Evolutionary conservation across 2,797 vertebrate genomes (phyloP).

Genomic region (Thaleichthys pacificus): DNA sequence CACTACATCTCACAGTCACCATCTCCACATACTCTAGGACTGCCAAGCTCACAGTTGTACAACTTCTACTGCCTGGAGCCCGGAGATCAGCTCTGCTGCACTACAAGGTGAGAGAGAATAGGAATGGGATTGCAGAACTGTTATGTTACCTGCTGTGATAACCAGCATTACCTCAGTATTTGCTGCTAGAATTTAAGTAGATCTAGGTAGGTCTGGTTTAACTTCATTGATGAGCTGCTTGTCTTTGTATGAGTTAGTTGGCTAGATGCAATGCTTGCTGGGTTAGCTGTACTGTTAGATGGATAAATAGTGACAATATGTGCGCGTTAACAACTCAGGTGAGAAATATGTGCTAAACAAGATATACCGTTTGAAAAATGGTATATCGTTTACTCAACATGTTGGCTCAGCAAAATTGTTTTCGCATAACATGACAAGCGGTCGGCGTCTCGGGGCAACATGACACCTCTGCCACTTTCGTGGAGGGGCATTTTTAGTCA

Average conservation of each 20-base stretch:
- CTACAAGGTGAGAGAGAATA: conserved; percentile 55
- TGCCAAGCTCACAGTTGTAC: conserved; percentile 27
- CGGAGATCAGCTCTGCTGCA: conserved; percentile 22
- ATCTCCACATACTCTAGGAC: conserved; percentile 15
- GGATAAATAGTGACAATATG: background rate
- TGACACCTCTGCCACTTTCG: conserved; percentile 41
- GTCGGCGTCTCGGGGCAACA: conserved; percentile 46
- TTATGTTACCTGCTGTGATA: background rate
- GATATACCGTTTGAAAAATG: background rate
- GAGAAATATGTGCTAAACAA: background rate
- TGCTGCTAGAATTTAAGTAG: no score
- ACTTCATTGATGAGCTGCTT: background rate
- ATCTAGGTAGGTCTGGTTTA: background rate
- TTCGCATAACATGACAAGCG: conserved; percentile 34
- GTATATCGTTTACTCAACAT: no score
- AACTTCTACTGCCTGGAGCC: conserved; percentile 34
- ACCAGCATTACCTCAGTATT: background rate
- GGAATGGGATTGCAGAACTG: background rate
- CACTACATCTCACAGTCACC: background rate
- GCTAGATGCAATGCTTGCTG: background rate
- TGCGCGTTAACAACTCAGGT: conserved; percentile 20
- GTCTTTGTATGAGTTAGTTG: background rate
- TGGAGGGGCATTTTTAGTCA: conserved; percentile 48
- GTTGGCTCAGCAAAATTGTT: conserved; percentile 31
- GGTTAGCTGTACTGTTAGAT: conserved; percentile 2